Base-by-base conservation (phyloP, 2,113 vertebrate species). In the Notarius lentiginosus region DNA sequence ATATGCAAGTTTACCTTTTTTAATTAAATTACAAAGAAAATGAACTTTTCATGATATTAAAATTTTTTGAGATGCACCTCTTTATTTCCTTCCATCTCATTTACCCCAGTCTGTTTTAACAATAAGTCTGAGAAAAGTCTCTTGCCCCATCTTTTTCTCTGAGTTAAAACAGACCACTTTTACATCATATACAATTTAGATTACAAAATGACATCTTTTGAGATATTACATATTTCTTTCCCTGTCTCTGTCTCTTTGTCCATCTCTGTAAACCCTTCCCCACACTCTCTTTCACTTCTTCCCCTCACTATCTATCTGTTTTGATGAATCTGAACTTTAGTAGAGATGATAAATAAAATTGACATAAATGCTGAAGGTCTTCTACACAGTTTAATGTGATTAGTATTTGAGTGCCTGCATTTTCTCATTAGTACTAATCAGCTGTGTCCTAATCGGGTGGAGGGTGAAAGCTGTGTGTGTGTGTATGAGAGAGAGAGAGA, bases 121-220 rank as follows among this genome's bases (percentile, higher is more conserved):
- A 76, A 0, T 51, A 24, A 49, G 4, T 75, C 20, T 47, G 18
- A 47, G 18, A 70, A 73, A 51, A 51, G 41, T 49, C 15, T 51
- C 10, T 76, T 10, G 51, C 4, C 9, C 5, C 10, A 51, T 76
- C 10, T 76, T 76, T 76, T 76, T 14, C 24, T 76, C 47, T 24
- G 47, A 76, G 73, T n/a, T 76, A 51, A 76, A n/a, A 76, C 73
- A 49, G 47, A 76, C 10, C 20, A 51, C 73, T 14, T 76, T 73
- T 49, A 12, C 47, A 76, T 5, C 10, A 51, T 76, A n/a, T 51
- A 76, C 47, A n/a, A 76, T 73, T 73, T 73, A 73, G 17, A 73
- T 47, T 73, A 73, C 3, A 75, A 75, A 75, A 51, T 49, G 41
- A 22, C 15, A 20, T 47, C 9, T 10, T 73, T 11, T 73, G 4